A percentile compares a stretch with the other conserved stretches of the same genome.
phyloP scores from a whole-genome alignment of 2,888 invertebrate species.

The Subacronicta megacephala region DNA sequence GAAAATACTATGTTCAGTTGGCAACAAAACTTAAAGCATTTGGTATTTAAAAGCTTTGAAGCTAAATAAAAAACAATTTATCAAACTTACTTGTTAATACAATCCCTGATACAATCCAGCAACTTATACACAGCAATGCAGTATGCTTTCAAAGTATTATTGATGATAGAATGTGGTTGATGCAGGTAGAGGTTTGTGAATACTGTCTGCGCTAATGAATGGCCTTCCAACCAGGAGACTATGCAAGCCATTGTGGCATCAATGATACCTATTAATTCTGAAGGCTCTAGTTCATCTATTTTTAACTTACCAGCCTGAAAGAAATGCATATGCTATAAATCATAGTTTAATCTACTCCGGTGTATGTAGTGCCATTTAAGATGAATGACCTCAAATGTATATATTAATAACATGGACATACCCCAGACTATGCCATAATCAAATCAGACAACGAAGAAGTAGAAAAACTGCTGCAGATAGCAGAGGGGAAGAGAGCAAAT shows the following conservation, averaged over 20 bases:
- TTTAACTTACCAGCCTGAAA: conserved; percentile 93
- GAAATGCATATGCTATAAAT: background rate
- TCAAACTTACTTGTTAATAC: conserved; percentile 93
- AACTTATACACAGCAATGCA: conserved; percentile 96
- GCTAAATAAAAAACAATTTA: too few species aligned
- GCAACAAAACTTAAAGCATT: too few species aligned
- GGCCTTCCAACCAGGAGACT: conserved; percentile 99
- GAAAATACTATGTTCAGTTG: too few species aligned
- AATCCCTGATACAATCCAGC: conserved; percentile 96
- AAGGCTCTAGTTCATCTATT: conserved; percentile 92
- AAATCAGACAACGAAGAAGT: too few species aligned
- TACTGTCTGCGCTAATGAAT: conserved; percentile 98
- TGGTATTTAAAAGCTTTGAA: too few species aligned
- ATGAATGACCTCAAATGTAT: too few species aligned
- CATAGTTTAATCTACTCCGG: too few species aligned
- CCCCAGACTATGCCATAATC: too few species aligned
- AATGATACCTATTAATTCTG: conserved; percentile 97
- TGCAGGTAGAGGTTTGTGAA: conserved; percentile 99
- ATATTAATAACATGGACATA: too few species aligned
- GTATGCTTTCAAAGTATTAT: conserved; percentile 95
- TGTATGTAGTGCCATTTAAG: too few species aligned
- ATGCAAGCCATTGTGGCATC: conserved; percentile 98
- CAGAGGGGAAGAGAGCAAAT: too few species aligned
- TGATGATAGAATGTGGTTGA: conserved; percentile 95
- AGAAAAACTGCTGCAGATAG: too few species aligned